phyloP scores from a whole-genome alignment of 1,140 invertebrate genomes.

The Sogatella furcifera region DNA sequence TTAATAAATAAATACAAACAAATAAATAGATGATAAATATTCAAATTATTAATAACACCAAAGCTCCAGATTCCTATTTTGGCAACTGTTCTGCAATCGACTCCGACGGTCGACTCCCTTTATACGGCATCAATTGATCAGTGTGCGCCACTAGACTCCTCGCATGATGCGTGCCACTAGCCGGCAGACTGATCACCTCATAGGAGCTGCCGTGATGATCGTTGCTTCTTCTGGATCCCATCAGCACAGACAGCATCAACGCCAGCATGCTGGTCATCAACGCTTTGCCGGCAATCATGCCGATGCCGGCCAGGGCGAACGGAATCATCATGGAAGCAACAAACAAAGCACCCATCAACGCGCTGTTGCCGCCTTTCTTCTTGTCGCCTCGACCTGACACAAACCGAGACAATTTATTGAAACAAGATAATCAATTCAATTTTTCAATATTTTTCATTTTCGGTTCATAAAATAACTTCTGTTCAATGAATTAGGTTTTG shows the following conservation, averaged over 20 bases:
- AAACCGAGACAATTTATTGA: too few species aligned
- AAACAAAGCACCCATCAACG: conserved; percentile 11
- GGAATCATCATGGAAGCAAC: conserved; percentile 15
- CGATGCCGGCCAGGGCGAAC: conserved; percentile 38
- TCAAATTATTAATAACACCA: too few species aligned
- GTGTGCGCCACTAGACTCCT: neutral
- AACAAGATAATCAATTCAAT: too few species aligned
- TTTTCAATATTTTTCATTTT: too few species aligned
- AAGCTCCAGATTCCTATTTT: too few species aligned
- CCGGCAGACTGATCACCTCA: conserved; percentile 28
- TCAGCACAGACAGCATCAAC: conserved; percentile 44
- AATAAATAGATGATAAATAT: too few species aligned
- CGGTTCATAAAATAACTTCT: too few species aligned
- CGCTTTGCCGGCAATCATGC: conserved; percentile 64
- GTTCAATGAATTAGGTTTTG: too few species aligned
- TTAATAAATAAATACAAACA: too few species aligned
- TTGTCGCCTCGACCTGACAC: conserved; percentile 6
- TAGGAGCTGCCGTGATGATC: conserved; percentile 20
- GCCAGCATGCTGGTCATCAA: conserved; percentile 72
- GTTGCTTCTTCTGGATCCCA: conserved; percentile 32
- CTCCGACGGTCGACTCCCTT: too few species aligned
- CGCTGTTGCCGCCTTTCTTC: conserved; percentile 20
- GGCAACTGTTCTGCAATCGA: too few species aligned
- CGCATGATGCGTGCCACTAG: conserved; percentile 23
- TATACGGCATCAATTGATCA: too few species aligned